Evolutionary conservation across 2,888 invertebrate species (phyloP).

Genomic region (Globia sparganii): DNA sequence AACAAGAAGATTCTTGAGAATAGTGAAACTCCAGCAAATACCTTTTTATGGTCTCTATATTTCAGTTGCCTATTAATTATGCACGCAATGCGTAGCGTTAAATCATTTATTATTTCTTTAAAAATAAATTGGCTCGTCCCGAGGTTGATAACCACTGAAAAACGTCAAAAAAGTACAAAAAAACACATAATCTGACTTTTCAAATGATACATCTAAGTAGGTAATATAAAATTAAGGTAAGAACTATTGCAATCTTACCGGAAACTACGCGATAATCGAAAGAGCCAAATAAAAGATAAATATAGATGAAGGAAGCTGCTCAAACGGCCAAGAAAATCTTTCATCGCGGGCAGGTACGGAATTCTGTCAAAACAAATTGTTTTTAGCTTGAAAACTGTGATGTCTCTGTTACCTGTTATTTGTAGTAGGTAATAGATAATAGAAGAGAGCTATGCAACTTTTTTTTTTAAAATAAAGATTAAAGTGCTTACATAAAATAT

Average conservation of each 20-base stretch:
- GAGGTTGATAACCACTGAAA: not conserved
- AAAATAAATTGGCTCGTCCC: not conserved
- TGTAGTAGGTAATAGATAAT: no score
- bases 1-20: not conserved
- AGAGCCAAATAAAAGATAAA: constrained; percentile 58
- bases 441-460: no score
- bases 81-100: no score
- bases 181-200: not conserved
- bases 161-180: not conserved
- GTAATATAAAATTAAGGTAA: constrained; percentile 8
- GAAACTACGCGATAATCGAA: constrained; percentile 29
- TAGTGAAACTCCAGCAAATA: not conserved
- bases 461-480: no score
- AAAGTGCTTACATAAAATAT: no score
- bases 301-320: constrained; percentile 44
- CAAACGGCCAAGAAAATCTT: constrained; percentile 55
- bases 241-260: constrained; percentile 34
- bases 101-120: no score
- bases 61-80: not conserved
- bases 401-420: not conserved
- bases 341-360: constrained; percentile 43
- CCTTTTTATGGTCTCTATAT: not conserved
- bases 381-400: constrained; percentile 2
- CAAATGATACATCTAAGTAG: not conserved
- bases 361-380: constrained; percentile 39